These are phyloP conservation scores for Zootoca vivipara DNA, from an alignment of 2,113 vertebrate genomes.

Conservation along the genomic window DNA sequence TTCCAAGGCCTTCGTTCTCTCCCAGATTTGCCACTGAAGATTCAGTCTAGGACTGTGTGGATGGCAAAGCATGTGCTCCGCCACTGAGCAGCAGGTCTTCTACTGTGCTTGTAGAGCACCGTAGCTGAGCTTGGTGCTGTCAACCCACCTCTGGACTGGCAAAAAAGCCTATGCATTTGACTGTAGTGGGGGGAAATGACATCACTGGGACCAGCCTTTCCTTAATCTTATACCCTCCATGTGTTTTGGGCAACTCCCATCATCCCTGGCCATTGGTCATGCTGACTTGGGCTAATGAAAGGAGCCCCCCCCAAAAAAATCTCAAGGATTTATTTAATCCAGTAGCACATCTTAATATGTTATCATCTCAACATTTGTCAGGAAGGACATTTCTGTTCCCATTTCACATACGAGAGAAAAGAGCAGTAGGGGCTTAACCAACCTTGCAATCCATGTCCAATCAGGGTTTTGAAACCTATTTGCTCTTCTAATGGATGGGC, in stretches of 20 bases:
- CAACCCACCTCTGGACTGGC: not conserved
- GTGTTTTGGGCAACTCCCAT: too few relatives aligned
- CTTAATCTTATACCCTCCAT: too few relatives aligned
- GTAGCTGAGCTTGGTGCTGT: too few relatives aligned
- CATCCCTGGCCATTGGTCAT: too few relatives aligned
- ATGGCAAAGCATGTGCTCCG: not conserved
- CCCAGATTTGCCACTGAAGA: not conserved
- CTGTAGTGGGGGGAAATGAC: not conserved
- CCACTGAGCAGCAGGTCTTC: not conserved
- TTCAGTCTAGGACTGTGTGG: too few relatives aligned
- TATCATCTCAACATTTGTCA: not conserved
- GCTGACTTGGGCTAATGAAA: not conserved
- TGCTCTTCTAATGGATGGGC: too few relatives aligned
- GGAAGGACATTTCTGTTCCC: not conserved
- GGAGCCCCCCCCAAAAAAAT: not conserved
- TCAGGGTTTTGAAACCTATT: too few relatives aligned
- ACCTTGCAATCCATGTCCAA: not conserved
- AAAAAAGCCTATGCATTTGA: not conserved
- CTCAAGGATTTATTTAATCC: not conserved
- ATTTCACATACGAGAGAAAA: not conserved
- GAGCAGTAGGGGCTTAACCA: not conserved
- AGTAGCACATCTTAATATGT: not conserved
- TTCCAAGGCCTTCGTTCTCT: not conserved
- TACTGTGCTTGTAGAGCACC: not conserved
- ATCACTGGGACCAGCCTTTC: not conserved